A percentile compares a stretch with the other conserved stretches of the same genome.
Evolutionary conservation across 2,113 vertebrate species (phyloP).

Genomic region (Colaptes auratus): DNA sequence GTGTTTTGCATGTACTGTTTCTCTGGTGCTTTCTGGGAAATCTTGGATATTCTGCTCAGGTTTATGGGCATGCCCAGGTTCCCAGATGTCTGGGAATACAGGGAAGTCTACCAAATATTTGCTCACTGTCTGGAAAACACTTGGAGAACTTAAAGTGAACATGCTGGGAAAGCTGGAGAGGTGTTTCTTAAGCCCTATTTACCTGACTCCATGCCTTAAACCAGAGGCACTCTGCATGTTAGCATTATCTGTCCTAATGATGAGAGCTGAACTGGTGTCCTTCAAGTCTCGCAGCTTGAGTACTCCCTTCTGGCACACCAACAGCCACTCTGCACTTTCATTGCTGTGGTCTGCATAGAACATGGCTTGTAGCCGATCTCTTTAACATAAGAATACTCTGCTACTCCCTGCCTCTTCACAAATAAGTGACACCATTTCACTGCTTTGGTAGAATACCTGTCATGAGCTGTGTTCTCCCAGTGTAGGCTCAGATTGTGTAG

Average conservation of each 20-base stretch:
- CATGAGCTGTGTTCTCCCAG: background rate
- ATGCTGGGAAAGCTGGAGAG: background rate
- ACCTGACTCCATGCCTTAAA: background rate
- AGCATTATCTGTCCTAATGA: background rate
- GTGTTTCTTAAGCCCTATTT: background rate
- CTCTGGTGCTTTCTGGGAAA: background rate
- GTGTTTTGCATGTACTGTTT: background rate
- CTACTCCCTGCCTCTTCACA: background rate
- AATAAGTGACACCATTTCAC: background rate
- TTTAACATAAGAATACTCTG: background rate
- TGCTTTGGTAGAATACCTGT: background rate
- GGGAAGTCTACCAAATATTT: background rate
- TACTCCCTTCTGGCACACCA: accelerated
- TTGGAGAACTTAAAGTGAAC: background rate
- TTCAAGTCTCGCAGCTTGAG: background rate
- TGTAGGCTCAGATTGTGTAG: background rate
- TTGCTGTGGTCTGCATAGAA: background rate
- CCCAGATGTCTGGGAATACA: background rate
- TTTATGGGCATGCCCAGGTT: background rate
- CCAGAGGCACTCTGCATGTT: background rate
- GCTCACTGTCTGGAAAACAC: background rate
- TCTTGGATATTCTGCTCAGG: background rate
- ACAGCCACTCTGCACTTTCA: accelerated
- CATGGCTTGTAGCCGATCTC: accelerated
- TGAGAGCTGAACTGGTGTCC: background rate